phyloP scores from a whole-genome alignment of 30 jellyfish, hydroid and myxozoan genomes.

The Pelagia noctiluca region DNA sequence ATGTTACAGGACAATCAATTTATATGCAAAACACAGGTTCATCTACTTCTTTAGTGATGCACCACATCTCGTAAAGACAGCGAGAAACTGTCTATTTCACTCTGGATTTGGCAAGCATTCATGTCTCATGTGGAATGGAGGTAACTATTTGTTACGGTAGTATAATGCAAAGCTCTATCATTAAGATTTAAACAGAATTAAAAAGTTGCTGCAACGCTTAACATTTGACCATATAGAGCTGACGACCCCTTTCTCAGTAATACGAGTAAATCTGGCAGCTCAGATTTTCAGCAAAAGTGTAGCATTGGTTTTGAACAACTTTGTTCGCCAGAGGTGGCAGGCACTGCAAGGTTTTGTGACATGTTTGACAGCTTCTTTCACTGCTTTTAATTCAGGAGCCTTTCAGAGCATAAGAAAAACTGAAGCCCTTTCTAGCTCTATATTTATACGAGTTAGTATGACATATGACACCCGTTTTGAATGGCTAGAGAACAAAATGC shows the following conservation, averaged over 20 bases:
- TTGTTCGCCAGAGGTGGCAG: constrained; percentile 30
- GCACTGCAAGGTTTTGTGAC: constrained; percentile 40
- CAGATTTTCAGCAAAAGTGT: constrained; percentile 29
- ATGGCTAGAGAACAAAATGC: constrained; percentile 33
- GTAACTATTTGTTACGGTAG: constrained; percentile 1
- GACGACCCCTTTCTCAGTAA: constrained; percentile 27
- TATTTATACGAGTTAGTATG: constrained; percentile 12
- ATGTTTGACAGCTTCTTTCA: constrained; percentile 56
- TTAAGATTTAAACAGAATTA: background rate
- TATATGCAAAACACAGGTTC: constrained; percentile 17
- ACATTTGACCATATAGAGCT: constrained; percentile 29
- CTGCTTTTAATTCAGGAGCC: constrained; percentile 35
- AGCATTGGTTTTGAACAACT: background rate
- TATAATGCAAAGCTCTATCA: constrained; percentile 28
- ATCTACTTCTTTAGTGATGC: constrained; percentile 41
- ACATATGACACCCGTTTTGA: constrained; percentile 46
- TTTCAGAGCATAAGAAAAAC: constrained; percentile 8
- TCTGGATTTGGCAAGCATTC: constrained; percentile 27
- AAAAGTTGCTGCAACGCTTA: background rate
- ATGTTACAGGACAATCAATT: constrained; percentile 44
- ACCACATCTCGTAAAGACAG: constrained; percentile 46
- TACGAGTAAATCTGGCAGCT: constrained; percentile 53
- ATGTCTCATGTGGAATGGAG: constrained; percentile 34
- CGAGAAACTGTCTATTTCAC: constrained; percentile 38
- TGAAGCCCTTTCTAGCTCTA: constrained; percentile 11